phyloP scores from a whole-genome alignment of 2,888 invertebrate genomes.

The Choristoneura rosaceana region DNA sequence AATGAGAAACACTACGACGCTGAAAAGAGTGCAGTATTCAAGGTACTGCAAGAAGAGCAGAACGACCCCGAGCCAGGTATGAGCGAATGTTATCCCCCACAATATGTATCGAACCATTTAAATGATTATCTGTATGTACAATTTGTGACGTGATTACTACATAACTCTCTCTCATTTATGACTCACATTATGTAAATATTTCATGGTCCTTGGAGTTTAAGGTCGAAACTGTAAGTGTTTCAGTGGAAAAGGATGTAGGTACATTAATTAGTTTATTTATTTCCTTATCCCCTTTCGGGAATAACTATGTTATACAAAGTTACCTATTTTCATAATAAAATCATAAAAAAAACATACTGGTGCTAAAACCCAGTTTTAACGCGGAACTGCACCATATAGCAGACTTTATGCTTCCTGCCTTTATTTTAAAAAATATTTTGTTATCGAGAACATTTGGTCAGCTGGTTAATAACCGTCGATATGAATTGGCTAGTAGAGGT shows the following conservation, averaged over 20 bases:
- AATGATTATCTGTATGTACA: slow-evolving; percentile 3
- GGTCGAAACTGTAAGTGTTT: slow-evolving; percentile 8
- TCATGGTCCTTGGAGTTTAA: slow-evolving; percentile 27
- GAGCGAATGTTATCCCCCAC: slow-evolving; percentile 40
- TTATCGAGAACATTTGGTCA: not conserved
- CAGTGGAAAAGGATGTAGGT: not conserved
- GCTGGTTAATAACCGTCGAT: slow-evolving; percentile 29
- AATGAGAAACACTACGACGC: slow-evolving; percentile 95
- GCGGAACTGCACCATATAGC: not conserved
- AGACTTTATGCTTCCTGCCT: slow-evolving; percentile 17
- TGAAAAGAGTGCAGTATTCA: slow-evolving; percentile 95
- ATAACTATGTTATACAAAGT: not conserved
- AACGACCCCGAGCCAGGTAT: slow-evolving; percentile 93
- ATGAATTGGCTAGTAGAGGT: slow-evolving; percentile 72
- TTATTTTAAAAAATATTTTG: not conserved
- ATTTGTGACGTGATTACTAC: slow-evolving; percentile 20
- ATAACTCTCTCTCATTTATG: slow-evolving; percentile 12
- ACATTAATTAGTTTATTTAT: not conserved
- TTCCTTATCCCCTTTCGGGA: not conserved
- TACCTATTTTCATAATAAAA: not conserved
- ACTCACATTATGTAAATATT: slow-evolving; percentile 42
- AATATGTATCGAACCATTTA: not conserved
- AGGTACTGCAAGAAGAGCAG: slow-evolving; percentile 95
- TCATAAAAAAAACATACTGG: slow-evolving; percentile 3
- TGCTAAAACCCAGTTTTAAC: slow-evolving; percentile 2